These are phyloP conservation scores for Collichthys lucidus DNA, from an alignment of 2,113 vertebrate genomes.

Conservation along the genomic window DNA sequence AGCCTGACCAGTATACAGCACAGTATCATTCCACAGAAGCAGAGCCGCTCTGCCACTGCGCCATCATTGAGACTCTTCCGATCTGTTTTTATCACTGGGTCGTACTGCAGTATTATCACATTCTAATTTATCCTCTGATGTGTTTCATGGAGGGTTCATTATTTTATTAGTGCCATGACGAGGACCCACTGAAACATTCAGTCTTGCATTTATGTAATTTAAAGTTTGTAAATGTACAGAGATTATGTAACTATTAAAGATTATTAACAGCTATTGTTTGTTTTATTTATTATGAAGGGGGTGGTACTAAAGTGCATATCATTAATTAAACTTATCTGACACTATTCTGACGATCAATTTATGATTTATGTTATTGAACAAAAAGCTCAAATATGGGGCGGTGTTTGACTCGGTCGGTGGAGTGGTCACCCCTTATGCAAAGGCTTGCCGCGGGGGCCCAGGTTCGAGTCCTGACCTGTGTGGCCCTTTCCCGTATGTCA, in stretches of 20 bases:
- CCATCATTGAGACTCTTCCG: background rate
- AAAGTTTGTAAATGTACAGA: conserved; percentile 85
- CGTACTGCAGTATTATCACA: background rate
- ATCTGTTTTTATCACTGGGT: conserved; percentile 23
- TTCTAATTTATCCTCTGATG: background rate
- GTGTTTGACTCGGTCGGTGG: too few species aligned
- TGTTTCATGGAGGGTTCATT: conserved; percentile 10
- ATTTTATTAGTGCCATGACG: conserved; percentile 52
- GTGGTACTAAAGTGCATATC: background rate
- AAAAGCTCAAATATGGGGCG: background rate
- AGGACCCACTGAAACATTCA: conserved; percentile 22
- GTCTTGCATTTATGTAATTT: conserved; percentile 70
- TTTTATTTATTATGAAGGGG: background rate
- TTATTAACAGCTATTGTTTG: conserved; percentile 64
- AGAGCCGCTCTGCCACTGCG: background rate
- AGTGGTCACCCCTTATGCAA: too few species aligned
- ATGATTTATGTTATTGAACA: background rate
- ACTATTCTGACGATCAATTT: background rate
- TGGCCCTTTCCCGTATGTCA: too few species aligned
- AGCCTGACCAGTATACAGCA: conserved; percentile 1
- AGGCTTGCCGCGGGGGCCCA: too few species aligned
- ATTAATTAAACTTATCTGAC: background rate
- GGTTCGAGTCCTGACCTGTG: too few species aligned
- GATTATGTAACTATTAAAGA: conserved; percentile 83
- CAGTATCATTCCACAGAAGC: conserved; percentile 50